Evolutionary conservation across 2,113 vertebrate genomes (phyloP), one percentile per base, ranked within the genome.

Genomic region (Ptychochromis oligacanthus): DNA sequence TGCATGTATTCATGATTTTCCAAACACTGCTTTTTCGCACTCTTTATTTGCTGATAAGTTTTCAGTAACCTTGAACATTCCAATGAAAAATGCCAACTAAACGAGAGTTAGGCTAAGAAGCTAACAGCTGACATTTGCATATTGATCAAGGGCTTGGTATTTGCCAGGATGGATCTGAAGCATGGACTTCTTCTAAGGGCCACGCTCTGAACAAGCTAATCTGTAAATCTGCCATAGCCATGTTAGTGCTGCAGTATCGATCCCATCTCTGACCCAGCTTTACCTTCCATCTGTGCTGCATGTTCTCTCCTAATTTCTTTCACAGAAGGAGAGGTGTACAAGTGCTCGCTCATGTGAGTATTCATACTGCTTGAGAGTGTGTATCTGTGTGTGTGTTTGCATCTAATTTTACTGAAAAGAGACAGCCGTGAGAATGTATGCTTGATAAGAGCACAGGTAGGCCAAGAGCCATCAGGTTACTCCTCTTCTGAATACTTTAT

Each of bases 241-340:
- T 90, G 91, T 89, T 86, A 91, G 87, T 93, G 92, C 91, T 28
- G 81, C 67, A 34, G 58, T 89, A 94, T 93, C 82, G 84, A 94
- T 95, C 90, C 80, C 79, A 87, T 89, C 86, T 87, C 82, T 79
- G 61, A 92, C 89, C 84, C 74, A 72, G 72, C 88, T 70, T 85
- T 78, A 67, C 58, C 83, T 87, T 55, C 86, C 89, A 89, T 92
- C 93, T 92, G 86, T 43, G 74, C 81, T 70, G 60, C 81, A 60
- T 22, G 62, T 87, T 83, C 49, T 20, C 13, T 85, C 62, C 76
- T 38, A 56, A 55, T 67, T 87, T 84, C 52, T 75, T 74, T 77
- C 62, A 54, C 80, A 74, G 79, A 87, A 40, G 76, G 57, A 22
- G 60, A 56, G 59, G 34, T n/a, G 3, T 40, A 57, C 9, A 56